phyloP scores from a whole-genome alignment of 1,140 invertebrate genomes.

The Anastatus disparis region DNA sequence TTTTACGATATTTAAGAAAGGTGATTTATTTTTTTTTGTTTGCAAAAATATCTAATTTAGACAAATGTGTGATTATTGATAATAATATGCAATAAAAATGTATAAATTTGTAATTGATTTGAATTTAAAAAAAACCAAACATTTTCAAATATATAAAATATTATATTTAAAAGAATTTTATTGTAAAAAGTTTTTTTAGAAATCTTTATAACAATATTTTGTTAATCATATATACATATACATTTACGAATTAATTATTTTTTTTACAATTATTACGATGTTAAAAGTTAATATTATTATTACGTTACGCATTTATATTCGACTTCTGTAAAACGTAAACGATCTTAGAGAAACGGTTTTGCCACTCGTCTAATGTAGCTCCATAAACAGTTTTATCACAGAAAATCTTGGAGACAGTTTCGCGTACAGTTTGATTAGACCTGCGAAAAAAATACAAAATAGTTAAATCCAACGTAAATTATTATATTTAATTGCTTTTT shows the following conservation, averaged over 20 bases:
- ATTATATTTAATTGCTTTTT: background rate
- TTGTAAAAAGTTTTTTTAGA: slow-evolving; percentile 21
- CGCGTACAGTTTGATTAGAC: slow-evolving; percentile 47
- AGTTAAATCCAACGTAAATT: too few species aligned
- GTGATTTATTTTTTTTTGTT: slow-evolving; percentile 16
- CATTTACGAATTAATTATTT: background rate
- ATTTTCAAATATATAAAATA: slow-evolving; percentile 12
- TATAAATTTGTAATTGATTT: slow-evolving; percentile 5
- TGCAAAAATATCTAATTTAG: background rate
- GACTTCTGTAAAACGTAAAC: slow-evolving; percentile 54
- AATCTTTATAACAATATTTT: slow-evolving; percentile 22
- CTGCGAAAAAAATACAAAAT: slow-evolving; percentile 41
- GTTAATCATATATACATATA: slow-evolving; percentile 23
- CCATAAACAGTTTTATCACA: slow-evolving; percentile 48
- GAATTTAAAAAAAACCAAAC: background rate
- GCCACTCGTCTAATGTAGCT: slow-evolving; percentile 53
- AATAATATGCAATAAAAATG: slow-evolving; percentile 23
- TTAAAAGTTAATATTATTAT: too few species aligned
- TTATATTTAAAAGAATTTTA: slow-evolving; percentile 32
- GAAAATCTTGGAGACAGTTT: slow-evolving; percentile 48
- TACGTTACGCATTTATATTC: slow-evolving; percentile 40
- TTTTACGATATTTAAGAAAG: background rate
- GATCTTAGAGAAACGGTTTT: slow-evolving; percentile 51
- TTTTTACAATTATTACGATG: slow-evolving; percentile 2
- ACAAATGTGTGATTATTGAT: too few species aligned